Evolutionary conservation across 2,797 vertebrate species (phyloP).

Genomic region (Petrocephalus schoutedeni): DNA sequence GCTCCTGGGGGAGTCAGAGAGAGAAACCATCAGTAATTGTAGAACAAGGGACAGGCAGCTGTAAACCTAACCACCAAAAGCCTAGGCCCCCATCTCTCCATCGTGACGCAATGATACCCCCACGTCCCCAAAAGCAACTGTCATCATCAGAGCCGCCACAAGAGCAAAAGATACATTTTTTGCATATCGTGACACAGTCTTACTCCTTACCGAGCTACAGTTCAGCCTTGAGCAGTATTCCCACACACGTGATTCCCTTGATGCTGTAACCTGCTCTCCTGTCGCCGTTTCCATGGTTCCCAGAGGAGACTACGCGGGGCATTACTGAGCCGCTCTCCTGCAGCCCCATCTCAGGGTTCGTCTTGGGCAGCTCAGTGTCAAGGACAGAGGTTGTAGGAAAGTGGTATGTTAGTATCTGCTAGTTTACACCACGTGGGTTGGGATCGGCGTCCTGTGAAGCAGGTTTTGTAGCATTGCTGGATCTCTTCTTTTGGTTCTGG

Average conservation of each 20-base stretch:
- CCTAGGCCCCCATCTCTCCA: neutral
- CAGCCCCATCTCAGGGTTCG: slow-evolving; percentile 19
- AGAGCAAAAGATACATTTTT: neutral
- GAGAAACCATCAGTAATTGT: neutral
- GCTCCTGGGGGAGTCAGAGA: neutral
- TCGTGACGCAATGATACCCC: neutral
- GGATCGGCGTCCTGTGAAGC: neutral
- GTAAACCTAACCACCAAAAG: neutral
- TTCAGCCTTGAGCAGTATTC: neutral
- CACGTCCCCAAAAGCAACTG: neutral
- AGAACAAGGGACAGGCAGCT: neutral
- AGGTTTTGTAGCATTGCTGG: neutral
- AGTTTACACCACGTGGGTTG: neutral
- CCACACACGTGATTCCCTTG: neutral
- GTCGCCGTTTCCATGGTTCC: neutral
- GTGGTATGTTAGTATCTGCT: neutral
- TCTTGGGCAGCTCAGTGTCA: slow-evolving; percentile 9
- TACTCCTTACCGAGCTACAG: neutral
- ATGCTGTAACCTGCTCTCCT: slow-evolving; percentile 12
- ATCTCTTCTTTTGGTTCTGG: neutral
- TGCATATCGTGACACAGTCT: neutral
- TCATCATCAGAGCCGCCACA: neutral
- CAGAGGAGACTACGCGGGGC: neutral
- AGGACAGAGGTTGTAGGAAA: neutral
- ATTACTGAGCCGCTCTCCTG: neutral